phyloP scores from a whole-genome alignment of 1,140 invertebrate genomes.

The Trichonephila clavata region DNA sequence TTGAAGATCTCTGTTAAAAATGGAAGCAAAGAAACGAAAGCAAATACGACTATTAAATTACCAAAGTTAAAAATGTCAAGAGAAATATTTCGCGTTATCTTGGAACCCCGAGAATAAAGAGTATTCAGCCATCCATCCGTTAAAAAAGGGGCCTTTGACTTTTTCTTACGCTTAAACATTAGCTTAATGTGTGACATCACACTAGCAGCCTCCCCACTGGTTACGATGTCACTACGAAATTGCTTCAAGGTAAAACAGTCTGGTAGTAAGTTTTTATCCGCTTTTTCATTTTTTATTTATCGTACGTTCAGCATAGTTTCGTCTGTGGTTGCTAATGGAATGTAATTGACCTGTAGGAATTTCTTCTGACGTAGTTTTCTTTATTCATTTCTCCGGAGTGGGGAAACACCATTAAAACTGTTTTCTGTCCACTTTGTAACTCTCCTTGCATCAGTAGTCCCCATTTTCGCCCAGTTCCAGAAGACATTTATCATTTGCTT shows the following conservation, averaged over 20 bases:
- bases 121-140: background rate
- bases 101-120: background rate
- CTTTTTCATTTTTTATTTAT: conserved; percentile 9
- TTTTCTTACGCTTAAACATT: conserved; percentile 3
- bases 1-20: background rate
- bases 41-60: background rate
- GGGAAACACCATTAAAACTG: background rate
- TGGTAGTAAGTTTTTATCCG: conserved; percentile 28
- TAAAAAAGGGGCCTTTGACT: conserved; percentile 18
- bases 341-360: conserved; percentile 19
- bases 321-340: conserved; percentile 39
- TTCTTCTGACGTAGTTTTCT: background rate
- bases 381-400: background rate
- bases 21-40: background rate
- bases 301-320: background rate
- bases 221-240: conserved; percentile 12
- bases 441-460: background rate
- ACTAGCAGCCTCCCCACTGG: background rate
- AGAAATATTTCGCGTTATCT: background rate
- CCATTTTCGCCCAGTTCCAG: background rate
- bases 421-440: background rate
- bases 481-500: background rate
- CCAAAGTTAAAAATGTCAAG: background rate
- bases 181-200: conserved; percentile 35
- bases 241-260: conserved; percentile 58